Conservation (phyloP, 2,113 vertebrate genomes). For the Hydrochoerus hydrochaeris region DNA sequence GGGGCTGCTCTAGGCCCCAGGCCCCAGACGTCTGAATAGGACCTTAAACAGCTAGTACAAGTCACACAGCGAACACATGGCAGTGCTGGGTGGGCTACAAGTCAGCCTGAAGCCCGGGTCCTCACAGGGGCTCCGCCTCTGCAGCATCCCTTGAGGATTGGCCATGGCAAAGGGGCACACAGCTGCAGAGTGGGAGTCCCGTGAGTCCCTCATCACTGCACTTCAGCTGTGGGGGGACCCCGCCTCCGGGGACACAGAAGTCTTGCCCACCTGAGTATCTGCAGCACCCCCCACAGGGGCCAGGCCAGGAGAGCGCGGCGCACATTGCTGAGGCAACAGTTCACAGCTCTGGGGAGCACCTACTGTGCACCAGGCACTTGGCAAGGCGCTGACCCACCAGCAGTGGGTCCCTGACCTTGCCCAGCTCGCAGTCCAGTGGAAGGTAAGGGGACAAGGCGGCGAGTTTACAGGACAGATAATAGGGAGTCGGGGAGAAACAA, state of each 20-base stretch:
- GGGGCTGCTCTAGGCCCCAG: background rate
- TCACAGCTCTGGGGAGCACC: background rate
- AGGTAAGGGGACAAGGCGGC: background rate
- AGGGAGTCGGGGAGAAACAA: rapidly evolving
- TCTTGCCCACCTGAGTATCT: background rate
- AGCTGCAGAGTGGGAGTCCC: background rate
- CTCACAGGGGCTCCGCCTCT: background rate
- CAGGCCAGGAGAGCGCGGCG: background rate
- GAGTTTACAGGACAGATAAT: background rate
- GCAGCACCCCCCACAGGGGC: rapidly evolving
- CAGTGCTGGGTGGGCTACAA: background rate
- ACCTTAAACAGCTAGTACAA: background rate
- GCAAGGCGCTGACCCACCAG: background rate
- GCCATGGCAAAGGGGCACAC: background rate
- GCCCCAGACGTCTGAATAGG: background rate
- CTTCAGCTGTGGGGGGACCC: background rate
- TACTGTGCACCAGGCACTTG: background rate
- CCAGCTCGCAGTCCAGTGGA: background rate
- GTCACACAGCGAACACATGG: background rate
- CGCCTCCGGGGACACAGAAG: background rate
- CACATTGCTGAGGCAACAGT: background rate
- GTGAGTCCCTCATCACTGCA: background rate
- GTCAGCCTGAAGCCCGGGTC: background rate
- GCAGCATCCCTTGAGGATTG: background rate
- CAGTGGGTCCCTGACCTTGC: background rate